Evolutionary conservation across 2,113 vertebrate species (phyloP).

Genomic region (Astatotilapia flaviijosephi): DNA sequence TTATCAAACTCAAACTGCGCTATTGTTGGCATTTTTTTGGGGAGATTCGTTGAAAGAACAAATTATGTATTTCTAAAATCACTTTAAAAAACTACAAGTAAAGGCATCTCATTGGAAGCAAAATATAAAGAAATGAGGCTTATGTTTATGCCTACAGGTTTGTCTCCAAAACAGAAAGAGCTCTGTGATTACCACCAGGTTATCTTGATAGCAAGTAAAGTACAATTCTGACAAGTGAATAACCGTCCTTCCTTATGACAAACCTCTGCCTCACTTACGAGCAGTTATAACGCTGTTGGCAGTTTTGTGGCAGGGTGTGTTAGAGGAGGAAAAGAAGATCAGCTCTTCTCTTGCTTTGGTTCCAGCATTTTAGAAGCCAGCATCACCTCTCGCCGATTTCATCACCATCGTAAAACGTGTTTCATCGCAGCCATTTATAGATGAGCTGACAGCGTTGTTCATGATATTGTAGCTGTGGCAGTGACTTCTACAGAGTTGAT

Average conservation of each 20-base stretch:
- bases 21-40: background rate
- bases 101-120: accelerated
- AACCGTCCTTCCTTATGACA: background rate
- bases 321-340: background rate
- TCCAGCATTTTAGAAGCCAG: constrained; percentile 1
- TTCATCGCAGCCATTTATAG: background rate
- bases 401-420: background rate
- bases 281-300: background rate
- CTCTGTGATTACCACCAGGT: background rate
- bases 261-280: constrained; percentile 4
- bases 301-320: background rate
- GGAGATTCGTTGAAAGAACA: background rate
- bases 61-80: background rate
- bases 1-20: background rate
- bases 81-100: background rate
- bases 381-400: constrained; percentile 17
- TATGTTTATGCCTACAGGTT: background rate
- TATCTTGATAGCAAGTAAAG: background rate
- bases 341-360: background rate
- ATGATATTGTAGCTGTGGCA: background rate
- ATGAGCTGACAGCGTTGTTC: background rate
- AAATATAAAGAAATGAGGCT: background rate
- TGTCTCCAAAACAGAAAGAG: background rate
- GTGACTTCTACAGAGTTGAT: background rate
- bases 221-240: background rate